Evolutionary conservation across 1,140 invertebrate genomes (phyloP), one percentile per base, ranked within the genome.

Genomic region (Solenopsis fugax): DNA sequence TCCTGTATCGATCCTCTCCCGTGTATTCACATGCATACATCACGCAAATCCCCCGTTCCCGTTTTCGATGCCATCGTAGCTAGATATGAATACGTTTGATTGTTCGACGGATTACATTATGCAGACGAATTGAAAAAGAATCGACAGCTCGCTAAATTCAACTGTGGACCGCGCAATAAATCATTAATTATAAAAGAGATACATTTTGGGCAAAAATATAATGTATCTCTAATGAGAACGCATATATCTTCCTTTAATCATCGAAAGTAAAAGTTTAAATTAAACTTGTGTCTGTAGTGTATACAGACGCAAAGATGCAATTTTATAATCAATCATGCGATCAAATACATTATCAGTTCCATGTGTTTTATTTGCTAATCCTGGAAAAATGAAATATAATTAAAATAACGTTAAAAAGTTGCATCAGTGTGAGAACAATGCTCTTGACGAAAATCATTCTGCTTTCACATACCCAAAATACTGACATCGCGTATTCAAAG

Each of bases 401-500:
- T 58, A 10, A 75, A 24, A 75, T 24, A 58, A 34, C 37, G 54
- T 12, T 2, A 21, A 21, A 41, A 24, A 18, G 7, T 37, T 6
- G 0, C 13, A 1, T 7, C 21, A 41, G 16, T 56, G 7, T 37
- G 16, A 24, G n/a, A 24, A 72, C n/a, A 60, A 41, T 50, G 24
- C 10, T 24, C 54, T 37, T 24, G 7, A 21, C 5, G 24, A 37
- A 50, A 75, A 45, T 71, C 24, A 48, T 73, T 73, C 24, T 18
- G 16, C 34, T 56, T 71, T 48, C 69, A 56, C 24, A n/a, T 73
- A 37, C 13, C 65, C 41, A 18, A 50, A 50, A 21, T 48, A 37
- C 41, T 37, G 80, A 84, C 69, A 62, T 62, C 24, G 29, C 24
- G 41, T 56, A 60, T 73, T 84, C 69, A 60, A 84, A 72, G 37